Evolutionary conservation across 2,797 vertebrate genomes (phyloP).

Genomic region (Pygocentrus nattereri): DNA sequence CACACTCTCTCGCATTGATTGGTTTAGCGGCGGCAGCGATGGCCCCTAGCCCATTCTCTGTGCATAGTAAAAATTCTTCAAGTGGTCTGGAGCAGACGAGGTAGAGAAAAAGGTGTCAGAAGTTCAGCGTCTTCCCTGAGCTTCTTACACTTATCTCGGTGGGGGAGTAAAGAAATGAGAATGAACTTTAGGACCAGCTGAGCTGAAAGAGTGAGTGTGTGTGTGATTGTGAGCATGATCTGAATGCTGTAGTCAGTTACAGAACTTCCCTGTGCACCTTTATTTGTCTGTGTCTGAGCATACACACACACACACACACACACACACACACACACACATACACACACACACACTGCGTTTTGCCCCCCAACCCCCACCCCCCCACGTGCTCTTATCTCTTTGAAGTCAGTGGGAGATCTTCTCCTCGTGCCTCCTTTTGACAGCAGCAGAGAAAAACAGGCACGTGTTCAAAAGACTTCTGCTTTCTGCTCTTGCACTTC

Average conservation of each 20-base stretch:
- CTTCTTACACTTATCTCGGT: neutral
- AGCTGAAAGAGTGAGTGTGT: neutral
- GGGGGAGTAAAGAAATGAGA: constrained; percentile 17
- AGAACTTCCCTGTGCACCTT: neutral
- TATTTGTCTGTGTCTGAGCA: neutral
- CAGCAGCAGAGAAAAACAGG: constrained; percentile 30
- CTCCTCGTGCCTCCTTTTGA: constrained; percentile 32
- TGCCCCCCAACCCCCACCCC: neutral
- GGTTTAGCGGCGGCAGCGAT: neutral
- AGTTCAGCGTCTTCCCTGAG: constrained; percentile 23
- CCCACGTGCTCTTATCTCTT: constrained; percentile 26
- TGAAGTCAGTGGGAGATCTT: constrained; percentile 45
- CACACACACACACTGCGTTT: constrained; percentile 16
- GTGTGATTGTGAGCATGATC: neutral
- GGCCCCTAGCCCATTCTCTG: neutral
- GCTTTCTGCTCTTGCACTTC: constrained; percentile 31
- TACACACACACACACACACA: too few relatives aligned
- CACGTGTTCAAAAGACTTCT: constrained; percentile 46
- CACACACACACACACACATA: too few relatives aligned
- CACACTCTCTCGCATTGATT: neutral
- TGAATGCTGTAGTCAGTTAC: neutral
- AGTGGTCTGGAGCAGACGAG: neutral
- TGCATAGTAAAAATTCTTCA: neutral
- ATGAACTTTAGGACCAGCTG: constrained; percentile 28
- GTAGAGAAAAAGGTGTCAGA: neutral